A percentile compares a stretch with the other conserved stretches of the same genome.
phyloP scores from a whole-genome alignment of 2,797 vertebrate species.

The Diceros bicornis region DNA sequence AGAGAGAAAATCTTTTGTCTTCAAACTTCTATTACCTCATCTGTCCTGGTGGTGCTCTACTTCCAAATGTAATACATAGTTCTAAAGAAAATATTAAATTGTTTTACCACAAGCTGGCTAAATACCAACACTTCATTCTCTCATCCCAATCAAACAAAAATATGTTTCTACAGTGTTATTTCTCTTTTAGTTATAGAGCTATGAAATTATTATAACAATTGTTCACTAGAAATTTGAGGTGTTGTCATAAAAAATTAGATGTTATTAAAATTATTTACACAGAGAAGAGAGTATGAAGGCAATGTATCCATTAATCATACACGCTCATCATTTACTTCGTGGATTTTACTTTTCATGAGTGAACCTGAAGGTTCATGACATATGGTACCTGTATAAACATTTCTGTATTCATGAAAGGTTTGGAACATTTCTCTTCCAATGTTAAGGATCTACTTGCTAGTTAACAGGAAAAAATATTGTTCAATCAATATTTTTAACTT shows the following conservation, averaged over 20 bases:
- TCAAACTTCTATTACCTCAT: not conserved
- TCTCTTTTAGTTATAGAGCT: constrained; percentile 36
- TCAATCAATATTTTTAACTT: not conserved
- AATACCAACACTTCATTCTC: not conserved
- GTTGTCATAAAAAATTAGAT: constrained; percentile 3
- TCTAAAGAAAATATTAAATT: constrained; percentile 34
- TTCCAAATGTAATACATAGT: constrained; percentile 27
- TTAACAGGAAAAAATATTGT: not conserved
- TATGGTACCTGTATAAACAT: not conserved
- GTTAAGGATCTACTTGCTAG: not conserved
- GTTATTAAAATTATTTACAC: not conserved
- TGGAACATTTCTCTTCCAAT: not conserved
- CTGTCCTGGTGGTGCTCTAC: not conserved
- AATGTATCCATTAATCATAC: not conserved
- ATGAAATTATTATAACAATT: constrained; percentile 24
- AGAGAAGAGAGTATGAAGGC: not conserved
- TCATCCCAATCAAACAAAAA: constrained; percentile 3
- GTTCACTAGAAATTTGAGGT: not conserved
- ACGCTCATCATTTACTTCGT: not conserved
- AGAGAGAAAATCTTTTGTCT: constrained; percentile 37
- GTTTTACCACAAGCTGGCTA: constrained; percentile 12
- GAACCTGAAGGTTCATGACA: not conserved
- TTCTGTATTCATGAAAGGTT: not conserved
- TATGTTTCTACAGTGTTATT: not conserved
- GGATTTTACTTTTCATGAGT: not conserved